phyloP scores from a whole-genome alignment of 2,888 invertebrate species.

The Oscheius onirici region DNA sequence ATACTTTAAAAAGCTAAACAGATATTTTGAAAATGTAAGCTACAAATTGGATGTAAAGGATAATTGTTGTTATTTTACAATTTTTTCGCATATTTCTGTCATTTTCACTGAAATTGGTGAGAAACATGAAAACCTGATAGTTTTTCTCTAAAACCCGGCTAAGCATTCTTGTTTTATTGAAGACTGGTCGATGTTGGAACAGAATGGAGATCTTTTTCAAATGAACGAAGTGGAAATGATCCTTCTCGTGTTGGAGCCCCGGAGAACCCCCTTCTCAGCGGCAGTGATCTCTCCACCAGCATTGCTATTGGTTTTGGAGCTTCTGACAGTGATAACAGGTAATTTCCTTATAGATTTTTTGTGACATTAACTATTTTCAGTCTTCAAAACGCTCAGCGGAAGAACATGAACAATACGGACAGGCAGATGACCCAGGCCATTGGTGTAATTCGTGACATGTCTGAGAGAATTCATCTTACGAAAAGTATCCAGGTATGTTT shows the following conservation, averaged over 20 bases:
- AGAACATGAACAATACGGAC: slow-evolving; percentile 86
- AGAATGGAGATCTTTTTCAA: slow-evolving; percentile 99
- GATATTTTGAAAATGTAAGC: neutral
- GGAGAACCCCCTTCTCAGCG: slow-evolving; percentile 93
- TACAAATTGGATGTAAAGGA: neutral
- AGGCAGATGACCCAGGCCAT: slow-evolving; percentile 94
- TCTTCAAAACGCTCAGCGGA: slow-evolving; percentile 70
- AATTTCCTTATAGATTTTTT: no score
- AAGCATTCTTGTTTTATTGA: slow-evolving; percentile 14
- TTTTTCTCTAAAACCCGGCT: neutral
- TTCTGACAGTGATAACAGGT: slow-evolving; percentile 67
- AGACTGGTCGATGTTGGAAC: slow-evolving; percentile 95
- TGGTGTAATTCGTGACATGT: slow-evolving; percentile 96
- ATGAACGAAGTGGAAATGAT: slow-evolving; percentile 88
- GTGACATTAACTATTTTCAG: no score
- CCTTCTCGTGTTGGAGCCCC: slow-evolving; percentile 99
- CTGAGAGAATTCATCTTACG: slow-evolving; percentile 94
- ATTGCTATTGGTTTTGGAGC: slow-evolving; percentile 78
- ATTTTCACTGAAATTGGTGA: no score
- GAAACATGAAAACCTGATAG: neutral
- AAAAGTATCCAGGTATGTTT: slow-evolving; percentile 84
- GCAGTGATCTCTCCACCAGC: slow-evolving; percentile 94
- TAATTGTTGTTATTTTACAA: no score
- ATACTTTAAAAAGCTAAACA: neutral
- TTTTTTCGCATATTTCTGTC: no score